These are phyloP conservation scores for Alitta virens DNA, from an alignment of 2,888 invertebrate species.

Conservation along the genomic window DNA sequence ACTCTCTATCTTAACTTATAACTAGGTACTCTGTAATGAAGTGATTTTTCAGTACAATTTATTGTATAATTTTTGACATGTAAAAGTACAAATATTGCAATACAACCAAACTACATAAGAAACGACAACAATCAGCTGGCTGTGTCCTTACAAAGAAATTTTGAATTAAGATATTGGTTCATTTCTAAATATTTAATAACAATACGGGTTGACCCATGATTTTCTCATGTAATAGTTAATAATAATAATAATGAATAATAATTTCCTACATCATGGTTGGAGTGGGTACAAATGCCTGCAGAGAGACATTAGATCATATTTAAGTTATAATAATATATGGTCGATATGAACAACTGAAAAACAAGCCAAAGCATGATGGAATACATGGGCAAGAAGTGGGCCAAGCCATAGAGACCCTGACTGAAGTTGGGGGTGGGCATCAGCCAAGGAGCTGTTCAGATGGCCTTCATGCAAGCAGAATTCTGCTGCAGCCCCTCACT, in stretches of 20 bases:
- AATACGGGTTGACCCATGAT: background rate
- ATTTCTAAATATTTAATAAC: background rate
- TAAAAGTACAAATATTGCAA: constrained; percentile 67
- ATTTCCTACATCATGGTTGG: background rate
- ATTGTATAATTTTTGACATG: constrained; percentile 59
- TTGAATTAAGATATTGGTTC: constrained; percentile 6
- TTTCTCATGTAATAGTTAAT: no score
- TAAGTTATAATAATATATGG: background rate
- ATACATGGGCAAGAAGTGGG: constrained; percentile 18
- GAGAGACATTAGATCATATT: background rate
- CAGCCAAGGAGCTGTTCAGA: no score
- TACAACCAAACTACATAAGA: constrained; percentile 58
- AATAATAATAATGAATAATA: background rate
- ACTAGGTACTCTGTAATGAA: background rate
- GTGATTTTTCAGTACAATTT: constrained; percentile 22
- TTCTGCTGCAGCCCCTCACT: no score
- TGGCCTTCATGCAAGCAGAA: no score
- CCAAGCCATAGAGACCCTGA: constrained; percentile 7
- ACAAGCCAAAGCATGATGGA: constrained; percentile 17
- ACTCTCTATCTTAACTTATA: no score
- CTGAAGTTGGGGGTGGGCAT: no score
- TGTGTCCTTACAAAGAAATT: constrained; percentile 6
- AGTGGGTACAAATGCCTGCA: background rate
- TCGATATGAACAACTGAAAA: constrained; percentile 17
- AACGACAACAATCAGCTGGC: constrained; percentile 29